phyloP scores from a whole-genome alignment of 2,797 vertebrate genomes.

The Silurus lanzhouensis region DNA sequence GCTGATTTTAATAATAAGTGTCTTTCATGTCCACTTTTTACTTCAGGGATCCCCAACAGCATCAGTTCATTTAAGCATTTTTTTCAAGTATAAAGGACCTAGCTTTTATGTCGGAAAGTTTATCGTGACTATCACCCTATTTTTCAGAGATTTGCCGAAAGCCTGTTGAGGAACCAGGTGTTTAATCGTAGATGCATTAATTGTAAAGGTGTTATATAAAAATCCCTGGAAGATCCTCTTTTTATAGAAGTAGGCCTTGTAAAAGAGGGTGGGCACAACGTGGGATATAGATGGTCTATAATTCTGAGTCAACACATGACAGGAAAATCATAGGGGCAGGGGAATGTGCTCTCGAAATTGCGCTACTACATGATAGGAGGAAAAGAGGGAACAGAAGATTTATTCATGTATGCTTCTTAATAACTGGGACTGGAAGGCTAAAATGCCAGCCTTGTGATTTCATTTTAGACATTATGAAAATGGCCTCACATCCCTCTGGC shows the following conservation, averaged over 20 bases:
- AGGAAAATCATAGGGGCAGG: slow-evolving; percentile 38
- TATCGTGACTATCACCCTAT: not conserved
- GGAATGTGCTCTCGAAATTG: slow-evolving; percentile 20
- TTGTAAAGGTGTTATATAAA: slow-evolving; percentile 18
- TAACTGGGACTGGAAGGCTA: slow-evolving; percentile 13
- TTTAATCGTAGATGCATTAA: slow-evolving; percentile 31
- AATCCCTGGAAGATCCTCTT: slow-evolving; percentile 5
- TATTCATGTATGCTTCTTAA: slow-evolving; percentile 35
- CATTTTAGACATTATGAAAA: slow-evolving; percentile 32
- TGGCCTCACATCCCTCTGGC: slow-evolving; percentile 7
- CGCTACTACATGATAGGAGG: slow-evolving; percentile 17
- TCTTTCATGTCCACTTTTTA: not conserved
- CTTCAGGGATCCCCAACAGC: not conserved
- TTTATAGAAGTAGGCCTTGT: slow-evolving; percentile 16
- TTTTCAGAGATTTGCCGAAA: slow-evolving; percentile 4
- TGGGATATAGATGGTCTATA: slow-evolving; percentile 14
- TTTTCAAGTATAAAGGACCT: not conserved
- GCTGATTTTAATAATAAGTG: not conserved
- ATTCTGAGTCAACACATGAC: slow-evolving; percentile 16
- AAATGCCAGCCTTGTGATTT: slow-evolving; percentile 23
- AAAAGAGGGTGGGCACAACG: slow-evolving; percentile 1
- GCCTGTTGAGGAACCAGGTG: not conserved
- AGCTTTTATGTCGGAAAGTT: not conserved
- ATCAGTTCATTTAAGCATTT: slow-evolving; percentile 7
- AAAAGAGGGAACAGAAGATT: slow-evolving; percentile 7